Conservation (phyloP, 2,888 invertebrate species). For the Spatulosminthurus flaviceps region DNA sequence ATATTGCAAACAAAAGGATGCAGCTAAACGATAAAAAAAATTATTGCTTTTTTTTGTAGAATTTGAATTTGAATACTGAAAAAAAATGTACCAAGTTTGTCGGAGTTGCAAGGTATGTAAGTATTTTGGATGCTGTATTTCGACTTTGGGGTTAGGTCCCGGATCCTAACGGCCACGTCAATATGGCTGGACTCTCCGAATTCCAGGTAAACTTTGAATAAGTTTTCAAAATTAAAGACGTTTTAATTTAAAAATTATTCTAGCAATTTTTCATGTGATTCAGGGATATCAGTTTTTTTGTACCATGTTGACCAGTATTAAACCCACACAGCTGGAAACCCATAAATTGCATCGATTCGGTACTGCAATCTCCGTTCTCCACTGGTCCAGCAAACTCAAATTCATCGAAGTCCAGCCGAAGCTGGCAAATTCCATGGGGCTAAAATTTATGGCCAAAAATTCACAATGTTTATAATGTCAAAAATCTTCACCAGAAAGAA, state of each 20-base stretch:
- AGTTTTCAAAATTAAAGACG: too few relatives aligned
- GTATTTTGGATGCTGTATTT: not conserved
- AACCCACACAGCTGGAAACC: not conserved
- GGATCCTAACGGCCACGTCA: not conserved
- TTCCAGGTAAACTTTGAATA: not conserved
- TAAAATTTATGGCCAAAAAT: too few relatives aligned
- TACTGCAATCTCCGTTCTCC: not conserved
- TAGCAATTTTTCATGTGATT: too few relatives aligned
- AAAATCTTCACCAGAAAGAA: too few relatives aligned
- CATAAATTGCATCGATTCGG: not conserved
- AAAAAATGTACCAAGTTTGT: not conserved
- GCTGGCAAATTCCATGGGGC: not conserved
- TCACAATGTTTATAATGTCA: too few relatives aligned
- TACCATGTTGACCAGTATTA: not conserved
- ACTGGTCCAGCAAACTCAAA: not conserved
- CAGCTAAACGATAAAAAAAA: too few relatives aligned
- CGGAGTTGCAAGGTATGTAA: not conserved
- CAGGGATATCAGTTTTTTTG: not conserved
- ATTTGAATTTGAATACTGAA: too few relatives aligned
- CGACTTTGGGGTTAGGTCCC: not conserved
- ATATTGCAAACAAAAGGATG: too few relatives aligned
- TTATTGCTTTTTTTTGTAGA: too few relatives aligned
- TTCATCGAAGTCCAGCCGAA: not conserved
- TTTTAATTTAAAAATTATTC: too few relatives aligned
- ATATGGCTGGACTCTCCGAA: not conserved